A percentile compares a stretch with the other conserved stretches of the same genome.
phyloP scores from a whole-genome alignment of 2,888 invertebrate genomes.

The Dioctria linearis region DNA sequence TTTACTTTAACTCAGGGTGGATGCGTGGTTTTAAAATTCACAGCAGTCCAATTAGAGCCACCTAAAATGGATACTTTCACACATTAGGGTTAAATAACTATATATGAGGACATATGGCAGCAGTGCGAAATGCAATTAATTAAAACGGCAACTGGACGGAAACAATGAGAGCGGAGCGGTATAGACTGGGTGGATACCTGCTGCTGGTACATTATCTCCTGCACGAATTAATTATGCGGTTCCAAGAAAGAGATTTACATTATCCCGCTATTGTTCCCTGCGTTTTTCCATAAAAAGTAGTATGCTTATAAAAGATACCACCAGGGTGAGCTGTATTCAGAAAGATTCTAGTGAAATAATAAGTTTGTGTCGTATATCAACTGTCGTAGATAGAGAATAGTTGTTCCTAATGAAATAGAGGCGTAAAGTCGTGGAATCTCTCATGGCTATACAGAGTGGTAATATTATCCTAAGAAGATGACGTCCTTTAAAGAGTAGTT shows the following conservation, averaged over 20 bases:
- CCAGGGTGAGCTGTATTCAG: not conserved
- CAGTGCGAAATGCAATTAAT: slow-evolving; percentile 49
- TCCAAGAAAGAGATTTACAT: not conserved
- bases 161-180: slow-evolving; percentile 3
- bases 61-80: slow-evolving; percentile 27
- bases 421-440: not conserved
- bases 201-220: slow-evolving; percentile 36
- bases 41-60: slow-evolving; percentile 22
- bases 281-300: not conserved
- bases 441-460: not conserved
- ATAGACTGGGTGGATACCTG: slow-evolving; percentile 11
- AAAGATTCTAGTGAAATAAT: not conserved
- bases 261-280: not conserved
- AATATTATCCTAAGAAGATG: not conserved
- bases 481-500: not conserved
- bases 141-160: slow-evolving; percentile 30
- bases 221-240: slow-evolving; percentile 43
- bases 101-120: slow-evolving; percentile 39
- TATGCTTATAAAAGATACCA: slow-evolving; percentile 2
- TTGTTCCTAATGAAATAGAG: not conserved
- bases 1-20: slow-evolving; percentile 17
- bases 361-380: not conserved
- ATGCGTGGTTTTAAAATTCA: slow-evolving; percentile 6
- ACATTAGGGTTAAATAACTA: slow-evolving; percentile 28
- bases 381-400: not conserved